Evolutionary conservation across 2,113 vertebrate genomes (phyloP).

Genomic region (Otus sunia): DNA sequence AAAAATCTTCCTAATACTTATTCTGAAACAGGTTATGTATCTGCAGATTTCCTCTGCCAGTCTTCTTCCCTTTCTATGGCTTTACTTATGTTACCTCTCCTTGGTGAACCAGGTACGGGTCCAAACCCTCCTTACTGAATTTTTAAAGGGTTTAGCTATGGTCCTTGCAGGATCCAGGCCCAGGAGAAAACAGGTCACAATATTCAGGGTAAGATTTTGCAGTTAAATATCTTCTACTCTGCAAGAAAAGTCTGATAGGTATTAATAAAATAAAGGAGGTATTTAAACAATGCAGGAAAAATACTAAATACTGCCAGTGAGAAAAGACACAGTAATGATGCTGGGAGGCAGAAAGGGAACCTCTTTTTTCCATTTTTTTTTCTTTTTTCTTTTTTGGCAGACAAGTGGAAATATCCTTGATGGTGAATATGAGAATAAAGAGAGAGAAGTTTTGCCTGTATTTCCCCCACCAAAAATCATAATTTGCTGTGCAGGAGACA

Average conservation of each 20-base stretch:
- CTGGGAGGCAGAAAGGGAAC: neutral
- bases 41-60: neutral
- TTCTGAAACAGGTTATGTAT: neutral
- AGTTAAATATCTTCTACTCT: neutral
- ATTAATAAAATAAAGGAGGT: neutral
- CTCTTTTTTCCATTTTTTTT: accelerated
- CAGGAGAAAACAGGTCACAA: neutral
- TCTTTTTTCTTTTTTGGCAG: neutral
- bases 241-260: neutral
- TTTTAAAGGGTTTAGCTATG: neutral
- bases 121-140: neutral
- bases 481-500: neutral
- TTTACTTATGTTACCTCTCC: neutral
- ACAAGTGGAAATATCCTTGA: neutral
- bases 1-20: neutral
- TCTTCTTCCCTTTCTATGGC: neutral
- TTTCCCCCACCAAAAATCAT: neutral
- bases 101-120: neutral
- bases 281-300: neutral
- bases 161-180: neutral
- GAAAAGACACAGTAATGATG: neutral
- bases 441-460: neutral
- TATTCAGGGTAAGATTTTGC: neutral
- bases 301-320: neutral
- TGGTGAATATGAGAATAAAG: neutral